phyloP scores from a whole-genome alignment of 1,140 invertebrate genomes.

The Tetraneura akinire region DNA sequence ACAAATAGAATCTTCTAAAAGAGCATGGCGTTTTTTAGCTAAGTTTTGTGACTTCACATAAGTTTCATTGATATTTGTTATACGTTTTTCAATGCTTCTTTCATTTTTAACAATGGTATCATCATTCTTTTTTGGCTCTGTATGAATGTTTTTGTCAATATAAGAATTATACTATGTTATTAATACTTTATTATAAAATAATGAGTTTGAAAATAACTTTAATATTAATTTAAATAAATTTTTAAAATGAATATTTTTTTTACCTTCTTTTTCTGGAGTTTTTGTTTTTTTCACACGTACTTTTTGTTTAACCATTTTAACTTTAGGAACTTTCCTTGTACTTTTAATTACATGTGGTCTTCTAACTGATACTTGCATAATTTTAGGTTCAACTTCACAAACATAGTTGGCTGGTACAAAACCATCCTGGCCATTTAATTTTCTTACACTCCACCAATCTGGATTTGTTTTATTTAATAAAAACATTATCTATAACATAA shows the following conservation, averaged over 20 bases:
- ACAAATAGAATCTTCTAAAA: constrained; percentile 89
- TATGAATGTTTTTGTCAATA: background rate
- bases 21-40: constrained; percentile 74
- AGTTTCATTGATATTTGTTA: constrained; percentile 76
- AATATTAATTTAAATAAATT: too few relatives aligned
- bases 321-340: constrained; percentile 85
- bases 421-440: constrained; percentile 86
- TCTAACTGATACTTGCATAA: constrained; percentile 79
- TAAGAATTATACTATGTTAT: background rate
- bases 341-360: constrained; percentile 80
- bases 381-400: constrained; percentile 85
- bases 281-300: constrained; percentile 70
- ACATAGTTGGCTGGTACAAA: constrained; percentile 99
- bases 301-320: constrained; percentile 82
- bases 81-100: constrained; percentile 73
- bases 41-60: constrained; percentile 81
- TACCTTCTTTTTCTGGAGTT: constrained; percentile 54
- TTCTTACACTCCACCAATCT: constrained; percentile 98
- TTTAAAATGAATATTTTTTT: background rate
- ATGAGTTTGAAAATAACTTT: too few relatives aligned
- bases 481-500: constrained; percentile 71
- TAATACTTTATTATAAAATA: too few relatives aligned
- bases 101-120: constrained; percentile 17
- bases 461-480: constrained; percentile 92
- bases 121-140: constrained; percentile 13